phyloP scores from a whole-genome alignment of 2,888 invertebrate species.

The Hesperia comma region DNA sequence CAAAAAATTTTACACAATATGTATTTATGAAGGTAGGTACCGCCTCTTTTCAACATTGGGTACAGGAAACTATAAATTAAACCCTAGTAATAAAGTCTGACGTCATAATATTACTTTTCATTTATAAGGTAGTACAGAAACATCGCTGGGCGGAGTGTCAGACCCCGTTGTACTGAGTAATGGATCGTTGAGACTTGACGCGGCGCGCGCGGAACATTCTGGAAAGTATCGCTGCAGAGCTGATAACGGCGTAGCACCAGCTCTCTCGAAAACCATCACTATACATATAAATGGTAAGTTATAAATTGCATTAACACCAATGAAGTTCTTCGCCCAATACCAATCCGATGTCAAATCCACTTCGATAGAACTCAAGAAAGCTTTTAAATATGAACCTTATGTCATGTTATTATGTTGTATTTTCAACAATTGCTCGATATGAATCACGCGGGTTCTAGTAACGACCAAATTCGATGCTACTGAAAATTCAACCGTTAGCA shows the following conservation, averaged over 20 bases:
- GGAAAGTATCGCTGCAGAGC: constrained; percentile 94
- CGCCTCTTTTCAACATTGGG: no score
- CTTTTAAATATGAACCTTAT: no score
- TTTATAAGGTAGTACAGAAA: constrained; percentile 71
- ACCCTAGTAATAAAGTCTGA: background rate
- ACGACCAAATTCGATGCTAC: no score
- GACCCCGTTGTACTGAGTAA: constrained; percentile 84
- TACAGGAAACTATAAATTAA: background rate
- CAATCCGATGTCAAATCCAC: no score
- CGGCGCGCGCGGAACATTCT: constrained; percentile 90
- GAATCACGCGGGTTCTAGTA: no score
- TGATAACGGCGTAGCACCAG: constrained; percentile 92
- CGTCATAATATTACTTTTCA: constrained; percentile 37
- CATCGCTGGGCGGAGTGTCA: constrained; percentile 71
- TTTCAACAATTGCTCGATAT: no score
- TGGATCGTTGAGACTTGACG: constrained; percentile 89
- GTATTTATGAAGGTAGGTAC: no score
- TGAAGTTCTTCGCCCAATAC: background rate
- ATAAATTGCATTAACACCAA: background rate
- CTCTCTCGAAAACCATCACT: constrained; percentile 90
- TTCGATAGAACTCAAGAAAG: no score
- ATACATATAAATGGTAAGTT: constrained; percentile 91
- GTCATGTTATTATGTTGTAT: no score
- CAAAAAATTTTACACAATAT: no score
- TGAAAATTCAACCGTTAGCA: no score